Evolutionary conservation across 2,888 invertebrate genomes (phyloP).

Genomic region (Hemicrepidius hirtus): DNA sequence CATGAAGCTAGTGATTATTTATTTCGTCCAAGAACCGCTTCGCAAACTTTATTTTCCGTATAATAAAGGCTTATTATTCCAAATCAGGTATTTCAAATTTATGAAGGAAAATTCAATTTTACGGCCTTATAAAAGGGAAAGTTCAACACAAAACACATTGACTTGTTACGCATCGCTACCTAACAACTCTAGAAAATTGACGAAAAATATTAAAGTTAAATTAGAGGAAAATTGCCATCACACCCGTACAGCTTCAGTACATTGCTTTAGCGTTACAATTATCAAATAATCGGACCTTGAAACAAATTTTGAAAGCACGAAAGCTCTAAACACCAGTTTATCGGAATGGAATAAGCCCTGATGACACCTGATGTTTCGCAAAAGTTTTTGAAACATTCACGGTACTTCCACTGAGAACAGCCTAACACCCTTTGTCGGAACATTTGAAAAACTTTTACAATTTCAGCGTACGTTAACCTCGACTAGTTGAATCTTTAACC

Average conservation of each 20-base stretch:
- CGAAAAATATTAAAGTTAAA: slow-evolving; percentile 9
- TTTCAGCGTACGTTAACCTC: neutral
- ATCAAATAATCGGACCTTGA: neutral
- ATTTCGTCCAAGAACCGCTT: neutral
- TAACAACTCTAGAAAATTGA: neutral
- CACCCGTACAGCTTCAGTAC: neutral
- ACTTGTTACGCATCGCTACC: slow-evolving; percentile 6
- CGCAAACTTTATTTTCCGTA: slow-evolving; percentile 3
- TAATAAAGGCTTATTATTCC: slow-evolving; percentile 4
- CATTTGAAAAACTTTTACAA: slow-evolving; percentile 5
- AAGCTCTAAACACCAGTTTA: neutral
- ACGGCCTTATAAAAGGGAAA: slow-evolving; percentile 1
- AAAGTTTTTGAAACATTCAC: slow-evolving; percentile 22
- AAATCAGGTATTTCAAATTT: slow-evolving; percentile 22
- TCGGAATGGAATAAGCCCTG: neutral
- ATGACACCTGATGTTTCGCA: slow-evolving; percentile 16
- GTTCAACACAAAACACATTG: slow-evolving; percentile 13
- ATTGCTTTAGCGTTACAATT: neutral
- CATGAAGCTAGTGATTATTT: too few species aligned
- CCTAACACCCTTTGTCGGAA: neutral
- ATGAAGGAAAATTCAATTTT: slow-evolving; percentile 19
- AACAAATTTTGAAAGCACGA: neutral
- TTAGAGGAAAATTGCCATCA: neutral
- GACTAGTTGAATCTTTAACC: neutral
- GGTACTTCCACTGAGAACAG: neutral